Evolutionary conservation across 1,140 invertebrate genomes (phyloP).

Genomic region (Micrasema longulum): DNA sequence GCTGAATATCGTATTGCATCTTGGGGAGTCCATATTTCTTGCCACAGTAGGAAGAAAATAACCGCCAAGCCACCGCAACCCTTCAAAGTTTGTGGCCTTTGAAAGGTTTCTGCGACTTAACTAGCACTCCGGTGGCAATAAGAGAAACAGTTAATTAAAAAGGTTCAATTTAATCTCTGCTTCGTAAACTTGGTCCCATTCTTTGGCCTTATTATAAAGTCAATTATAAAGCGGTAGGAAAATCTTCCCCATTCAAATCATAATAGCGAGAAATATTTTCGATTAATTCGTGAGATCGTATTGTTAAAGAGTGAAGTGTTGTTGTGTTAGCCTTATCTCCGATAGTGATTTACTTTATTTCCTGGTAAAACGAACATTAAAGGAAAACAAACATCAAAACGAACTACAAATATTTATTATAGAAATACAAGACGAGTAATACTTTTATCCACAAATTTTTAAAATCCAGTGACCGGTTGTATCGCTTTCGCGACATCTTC

Average conservation of each 20-base stretch:
- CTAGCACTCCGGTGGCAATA: slow-evolving; percentile 12
- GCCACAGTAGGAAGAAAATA: background rate
- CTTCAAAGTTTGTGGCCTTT: slow-evolving; percentile 12
- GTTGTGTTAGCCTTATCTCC: slow-evolving; percentile 18
- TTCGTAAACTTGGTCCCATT: slow-evolving; percentile 14
- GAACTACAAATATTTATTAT: too few species aligned
- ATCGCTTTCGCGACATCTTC: too few species aligned
- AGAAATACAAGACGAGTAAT: too few species aligned
- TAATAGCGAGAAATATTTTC: slow-evolving; percentile 17
- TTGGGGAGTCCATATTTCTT: background rate
- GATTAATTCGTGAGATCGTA: slow-evolving; percentile 32
- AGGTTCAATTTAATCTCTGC: slow-evolving; percentile 34
- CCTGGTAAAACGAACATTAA: slow-evolving; percentile 1
- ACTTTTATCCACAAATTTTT: too few species aligned
- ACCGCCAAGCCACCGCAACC: background rate
- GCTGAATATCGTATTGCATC: slow-evolving; percentile 17
- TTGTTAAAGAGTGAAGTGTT: slow-evolving; percentile 20
- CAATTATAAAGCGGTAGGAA: slow-evolving; percentile 35
- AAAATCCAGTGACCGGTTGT: too few species aligned
- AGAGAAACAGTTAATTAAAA: slow-evolving; percentile 36
- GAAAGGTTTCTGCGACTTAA: slow-evolving; percentile 16
- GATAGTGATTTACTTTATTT: slow-evolving; percentile 5
- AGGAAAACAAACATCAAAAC: background rate
- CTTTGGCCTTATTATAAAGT: slow-evolving; percentile 28
- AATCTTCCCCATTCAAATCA: slow-evolving; percentile 26